A percentile compares a stretch with the other conserved stretches of the same genome.
Conservation (phyloP, 2,888 invertebrate genomes). For the Euphydryas editha region DNA sequence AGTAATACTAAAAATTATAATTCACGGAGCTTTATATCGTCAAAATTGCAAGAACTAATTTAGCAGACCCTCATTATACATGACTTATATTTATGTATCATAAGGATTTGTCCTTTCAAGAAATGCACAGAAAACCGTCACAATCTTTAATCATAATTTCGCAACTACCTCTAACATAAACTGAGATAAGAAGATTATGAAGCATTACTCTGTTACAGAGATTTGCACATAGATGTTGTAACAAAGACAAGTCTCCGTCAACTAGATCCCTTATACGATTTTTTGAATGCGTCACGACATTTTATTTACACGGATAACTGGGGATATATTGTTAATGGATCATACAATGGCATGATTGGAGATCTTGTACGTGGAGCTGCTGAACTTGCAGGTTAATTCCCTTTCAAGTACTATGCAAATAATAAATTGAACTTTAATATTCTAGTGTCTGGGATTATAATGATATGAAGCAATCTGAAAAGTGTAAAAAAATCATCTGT, state of each 20-base stretch:
- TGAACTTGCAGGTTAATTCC: constrained; percentile 60
- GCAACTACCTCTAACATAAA: neutral
- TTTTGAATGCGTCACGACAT: constrained; percentile 58
- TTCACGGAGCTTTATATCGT: too few species aligned
- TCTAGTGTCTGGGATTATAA: too few species aligned
- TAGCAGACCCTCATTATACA: too few species aligned
- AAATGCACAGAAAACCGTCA: neutral
- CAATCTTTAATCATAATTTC: neutral
- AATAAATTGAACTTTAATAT: too few species aligned
- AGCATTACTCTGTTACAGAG: constrained; percentile 2
- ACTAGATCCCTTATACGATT: constrained; percentile 55
- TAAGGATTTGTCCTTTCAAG: too few species aligned
- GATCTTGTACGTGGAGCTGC: constrained; percentile 55
- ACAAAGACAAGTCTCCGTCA: constrained; percentile 54
- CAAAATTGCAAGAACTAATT: too few species aligned
- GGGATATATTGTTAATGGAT: constrained; percentile 63
- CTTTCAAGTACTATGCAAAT: neutral
- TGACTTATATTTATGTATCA: too few species aligned
- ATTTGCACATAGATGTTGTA: constrained; percentile 32
- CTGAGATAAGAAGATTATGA: neutral
- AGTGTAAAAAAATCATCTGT: too few species aligned
- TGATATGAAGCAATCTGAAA: too few species aligned
- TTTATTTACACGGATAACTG: constrained; percentile 57
- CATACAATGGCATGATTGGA: constrained; percentile 66
- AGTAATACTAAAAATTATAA: too few species aligned